phyloP scores from a whole-genome alignment of 2,113 vertebrate genomes.

The Hoplias malabaricus region DNA sequence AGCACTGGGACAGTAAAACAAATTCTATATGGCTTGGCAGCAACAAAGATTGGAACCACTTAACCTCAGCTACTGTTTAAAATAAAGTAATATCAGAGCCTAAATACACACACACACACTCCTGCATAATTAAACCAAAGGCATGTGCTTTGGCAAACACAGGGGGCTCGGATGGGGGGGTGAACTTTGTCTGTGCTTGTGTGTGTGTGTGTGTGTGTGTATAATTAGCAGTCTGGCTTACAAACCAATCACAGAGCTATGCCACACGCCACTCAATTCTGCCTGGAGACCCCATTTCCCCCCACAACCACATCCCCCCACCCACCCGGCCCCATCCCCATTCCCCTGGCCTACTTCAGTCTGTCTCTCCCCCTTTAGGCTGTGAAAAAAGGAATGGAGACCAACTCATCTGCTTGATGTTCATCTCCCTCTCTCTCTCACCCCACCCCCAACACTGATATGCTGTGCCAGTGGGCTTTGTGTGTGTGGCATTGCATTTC shows the following conservation, averaged over 20 bases:
- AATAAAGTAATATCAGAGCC: background rate
- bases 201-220: constrained; percentile 13
- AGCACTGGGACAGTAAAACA: background rate
- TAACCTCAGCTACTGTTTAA: constrained; percentile 7
- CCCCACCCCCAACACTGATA: background rate
- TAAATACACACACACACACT: background rate
- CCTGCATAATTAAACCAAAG: constrained; percentile 36
- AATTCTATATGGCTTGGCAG: background rate
- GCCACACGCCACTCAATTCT: constrained; percentile 48
- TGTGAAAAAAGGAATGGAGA: background rate
- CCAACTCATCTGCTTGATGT: background rate
- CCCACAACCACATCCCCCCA: background rate
- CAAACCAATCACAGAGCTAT: constrained; percentile 55
- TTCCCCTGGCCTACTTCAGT: background rate
- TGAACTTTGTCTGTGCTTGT: constrained; percentile 27
- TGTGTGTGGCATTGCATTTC: background rate
- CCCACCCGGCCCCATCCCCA: background rate
- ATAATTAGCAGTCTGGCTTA: constrained; percentile 46
- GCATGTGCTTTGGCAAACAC: constrained; percentile 6
- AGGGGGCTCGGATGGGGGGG: background rate
- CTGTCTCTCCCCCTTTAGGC: background rate
- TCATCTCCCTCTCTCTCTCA: background rate
- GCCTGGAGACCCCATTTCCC: constrained; percentile 56
- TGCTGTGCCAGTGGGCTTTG: background rate
- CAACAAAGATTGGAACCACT: constrained; percentile 1